Evolutionary conservation across 2,888 invertebrate species (phyloP).

Genomic region (Rotaria magnacalcarata): DNA sequence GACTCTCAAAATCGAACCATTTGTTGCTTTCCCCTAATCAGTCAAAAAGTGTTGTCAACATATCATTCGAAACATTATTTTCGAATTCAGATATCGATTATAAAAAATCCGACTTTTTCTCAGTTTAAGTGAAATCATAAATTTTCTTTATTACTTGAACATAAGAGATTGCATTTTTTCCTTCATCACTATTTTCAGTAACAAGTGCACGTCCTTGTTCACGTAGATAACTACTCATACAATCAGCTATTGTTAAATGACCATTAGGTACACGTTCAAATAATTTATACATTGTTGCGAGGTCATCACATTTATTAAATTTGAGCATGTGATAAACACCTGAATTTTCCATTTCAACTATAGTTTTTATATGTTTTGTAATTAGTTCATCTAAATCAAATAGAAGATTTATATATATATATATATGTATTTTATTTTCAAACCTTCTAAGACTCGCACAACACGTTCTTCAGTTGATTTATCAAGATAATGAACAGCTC

Average conservation of each 20-base stretch:
- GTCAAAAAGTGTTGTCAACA: too few relatives aligned
- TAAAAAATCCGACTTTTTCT: too few relatives aligned
- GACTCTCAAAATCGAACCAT: too few relatives aligned
- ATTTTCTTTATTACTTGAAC: slow-evolving; percentile 52
- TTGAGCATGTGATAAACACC: slow-evolving; percentile 97
- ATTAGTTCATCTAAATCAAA: slow-evolving; percentile 70
- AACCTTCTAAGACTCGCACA: slow-evolving; percentile 67
- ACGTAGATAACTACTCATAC: slow-evolving; percentile 80
- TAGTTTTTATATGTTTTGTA: slow-evolving; percentile 94
- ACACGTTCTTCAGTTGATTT: slow-evolving; percentile 91
- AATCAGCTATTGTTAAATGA: slow-evolving; percentile 87
- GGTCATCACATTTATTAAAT: slow-evolving; percentile 63
- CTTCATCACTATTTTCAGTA: slow-evolving; percentile 78
- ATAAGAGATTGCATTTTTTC: slow-evolving; percentile 57
- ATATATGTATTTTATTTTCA: neutral
- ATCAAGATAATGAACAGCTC: slow-evolving; percentile 94
- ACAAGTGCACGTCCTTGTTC: slow-evolving; percentile 88
- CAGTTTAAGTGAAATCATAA: too few relatives aligned
- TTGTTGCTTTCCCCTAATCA: too few relatives aligned
- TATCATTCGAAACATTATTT: too few relatives aligned
- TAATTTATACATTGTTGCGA: slow-evolving; percentile 94
- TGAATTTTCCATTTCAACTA: slow-evolving; percentile 96
- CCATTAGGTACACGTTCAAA: slow-evolving; percentile 86
- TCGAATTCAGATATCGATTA: too few relatives aligned
- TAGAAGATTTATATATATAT: too few relatives aligned